A percentile compares a stretch with the other conserved stretches of the same genome.
phyloP scores from a whole-genome alignment of 2,113 vertebrate species.

The Corvus cornix region DNA sequence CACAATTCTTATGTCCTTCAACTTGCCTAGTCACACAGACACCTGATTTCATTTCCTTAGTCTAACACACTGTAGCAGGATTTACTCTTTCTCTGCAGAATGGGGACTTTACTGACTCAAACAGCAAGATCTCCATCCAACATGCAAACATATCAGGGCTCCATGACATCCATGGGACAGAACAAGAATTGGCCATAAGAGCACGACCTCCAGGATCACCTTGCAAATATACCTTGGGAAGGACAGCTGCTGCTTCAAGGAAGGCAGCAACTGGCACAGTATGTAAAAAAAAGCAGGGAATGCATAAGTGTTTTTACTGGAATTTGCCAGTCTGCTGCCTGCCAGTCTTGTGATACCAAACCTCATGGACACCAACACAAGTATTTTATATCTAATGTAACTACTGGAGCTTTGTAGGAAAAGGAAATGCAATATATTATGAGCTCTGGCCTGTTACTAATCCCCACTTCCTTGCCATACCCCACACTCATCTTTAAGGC shows the following conservation, averaged over 20 bases:
- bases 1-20: neutral
- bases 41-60: neutral
- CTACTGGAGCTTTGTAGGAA: neutral
- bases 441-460: neutral
- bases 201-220: neutral
- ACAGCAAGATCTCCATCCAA: neutral
- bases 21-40: neutral
- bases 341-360: neutral
- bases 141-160: neutral
- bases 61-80: neutral
- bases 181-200: neutral
- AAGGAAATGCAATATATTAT: neutral
- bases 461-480: neutral
- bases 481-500: neutral
- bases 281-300: neutral
- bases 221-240: neutral
- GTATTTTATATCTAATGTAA: neutral
- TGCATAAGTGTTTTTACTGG: neutral
- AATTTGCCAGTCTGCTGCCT: neutral
- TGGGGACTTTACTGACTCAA: neutral
- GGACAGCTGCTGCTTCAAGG: accelerated
- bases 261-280: neutral
- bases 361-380: neutral
- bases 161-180: neutral
- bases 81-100: neutral